A percentile compares a stretch with the other conserved stretches of the same genome.
phyloP scores from a whole-genome alignment of 2,888 invertebrate genomes.

The Dendrolimus pini region DNA sequence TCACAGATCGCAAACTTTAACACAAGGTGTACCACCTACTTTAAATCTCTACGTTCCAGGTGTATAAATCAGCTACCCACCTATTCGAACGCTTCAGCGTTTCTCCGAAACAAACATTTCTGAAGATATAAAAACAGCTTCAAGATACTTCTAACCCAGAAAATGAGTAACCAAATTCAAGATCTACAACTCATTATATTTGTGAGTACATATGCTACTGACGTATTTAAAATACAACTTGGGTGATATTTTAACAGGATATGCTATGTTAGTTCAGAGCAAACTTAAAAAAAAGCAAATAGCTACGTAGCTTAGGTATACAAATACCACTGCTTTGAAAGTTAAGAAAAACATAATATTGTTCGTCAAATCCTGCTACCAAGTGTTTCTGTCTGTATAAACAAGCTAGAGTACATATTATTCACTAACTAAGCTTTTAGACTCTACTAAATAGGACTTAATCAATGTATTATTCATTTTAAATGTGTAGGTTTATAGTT shows the following conservation, averaged over 20 bases:
- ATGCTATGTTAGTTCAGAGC: constrained; percentile 26
- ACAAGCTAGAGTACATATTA: background rate
- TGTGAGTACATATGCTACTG: background rate
- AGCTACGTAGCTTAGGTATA: constrained; percentile 3
- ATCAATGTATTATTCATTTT: background rate
- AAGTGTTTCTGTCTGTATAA: background rate
- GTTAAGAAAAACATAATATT: background rate
- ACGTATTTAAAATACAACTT: background rate
- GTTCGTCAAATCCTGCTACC: background rate
- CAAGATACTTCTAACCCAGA: too few species aligned
- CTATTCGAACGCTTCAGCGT: too few species aligned
- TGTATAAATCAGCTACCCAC: too few species aligned
- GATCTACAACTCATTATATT: background rate
- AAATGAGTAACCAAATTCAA: too few species aligned
- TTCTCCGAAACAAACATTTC: too few species aligned
- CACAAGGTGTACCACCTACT: too few species aligned
- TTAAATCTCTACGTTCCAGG: too few species aligned
- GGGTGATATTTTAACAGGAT: constrained; percentile 46
- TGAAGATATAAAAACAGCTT: too few species aligned
- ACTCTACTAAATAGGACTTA: too few species aligned
- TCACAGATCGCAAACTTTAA: too few species aligned
- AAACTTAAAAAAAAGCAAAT: constrained; percentile 27
- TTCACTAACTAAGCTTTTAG: too few species aligned
- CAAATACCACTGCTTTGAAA: constrained; percentile 2
- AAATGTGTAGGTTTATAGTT: too few species aligned